Percentiles rank a stretch among this genome's conserved stretches.
These are phyloP conservation scores for Coenonympha glycerion DNA, from an alignment of 2,888 invertebrate genomes.

Conservation along the genomic window DNA sequence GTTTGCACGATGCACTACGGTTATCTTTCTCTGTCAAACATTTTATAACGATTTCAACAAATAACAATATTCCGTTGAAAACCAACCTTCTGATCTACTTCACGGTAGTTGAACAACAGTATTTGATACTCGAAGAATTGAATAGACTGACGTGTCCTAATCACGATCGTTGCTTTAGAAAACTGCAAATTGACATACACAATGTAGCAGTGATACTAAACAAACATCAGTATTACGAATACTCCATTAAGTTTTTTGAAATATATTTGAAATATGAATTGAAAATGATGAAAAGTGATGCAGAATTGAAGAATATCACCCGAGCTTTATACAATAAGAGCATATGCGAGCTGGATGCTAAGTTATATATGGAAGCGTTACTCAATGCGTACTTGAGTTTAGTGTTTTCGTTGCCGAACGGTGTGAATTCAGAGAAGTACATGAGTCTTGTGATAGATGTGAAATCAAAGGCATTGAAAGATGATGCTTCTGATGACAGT, in stretches of 20 bases:
- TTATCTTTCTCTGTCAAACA: slow-evolving; percentile 49
- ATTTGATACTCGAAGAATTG: slow-evolving; percentile 41
- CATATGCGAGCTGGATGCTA: slow-evolving; percentile 56
- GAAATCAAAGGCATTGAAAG: slow-evolving; percentile 52
- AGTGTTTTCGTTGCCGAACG: slow-evolving; percentile 43
- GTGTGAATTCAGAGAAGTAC: slow-evolving; percentile 46
- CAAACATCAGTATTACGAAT: slow-evolving; percentile 44
- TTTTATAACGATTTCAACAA: slow-evolving; percentile 38
- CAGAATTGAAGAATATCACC: slow-evolving; percentile 48
- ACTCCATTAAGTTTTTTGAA: slow-evolving; percentile 53
- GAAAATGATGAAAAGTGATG: slow-evolving; percentile 29
- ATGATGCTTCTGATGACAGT: slow-evolving; percentile 21
- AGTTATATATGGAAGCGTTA: slow-evolving; percentile 46
- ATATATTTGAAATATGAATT: slow-evolving; percentile 52
- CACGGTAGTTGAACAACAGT: slow-evolving; percentile 41
- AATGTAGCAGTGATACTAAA: slow-evolving; percentile 57
- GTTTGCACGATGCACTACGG: slow-evolving; percentile 54
- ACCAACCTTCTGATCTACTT: slow-evolving; percentile 34
- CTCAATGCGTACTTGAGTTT: slow-evolving; percentile 53
- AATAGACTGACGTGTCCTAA: slow-evolving; percentile 44
- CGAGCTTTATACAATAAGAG: slow-evolving; percentile 61
- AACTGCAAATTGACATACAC: slow-evolving; percentile 57
- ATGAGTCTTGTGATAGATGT: slow-evolving; percentile 63
- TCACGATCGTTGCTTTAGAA: slow-evolving; percentile 47
- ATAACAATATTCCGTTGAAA: slow-evolving; percentile 34